Conservation (phyloP, 2,797 vertebrate species). For the Anguilla obscura region DNA sequence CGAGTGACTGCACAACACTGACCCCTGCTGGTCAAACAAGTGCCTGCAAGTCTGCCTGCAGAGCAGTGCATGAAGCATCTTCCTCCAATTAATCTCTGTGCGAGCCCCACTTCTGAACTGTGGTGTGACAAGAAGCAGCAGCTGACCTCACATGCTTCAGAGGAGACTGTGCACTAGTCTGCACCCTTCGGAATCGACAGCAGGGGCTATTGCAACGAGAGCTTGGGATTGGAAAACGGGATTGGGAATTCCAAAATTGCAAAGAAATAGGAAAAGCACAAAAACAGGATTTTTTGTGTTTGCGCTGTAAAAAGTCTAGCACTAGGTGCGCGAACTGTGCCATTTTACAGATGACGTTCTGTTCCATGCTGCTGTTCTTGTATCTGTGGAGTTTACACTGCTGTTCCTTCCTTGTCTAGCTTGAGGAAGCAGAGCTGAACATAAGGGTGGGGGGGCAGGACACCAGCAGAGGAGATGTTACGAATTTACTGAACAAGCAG, state of each 20-base stretch:
- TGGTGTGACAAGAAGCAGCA: too few relatives aligned
- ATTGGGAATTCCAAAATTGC: neutral
- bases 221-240: neutral
- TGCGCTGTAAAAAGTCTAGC: neutral
- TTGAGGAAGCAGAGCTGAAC: slow-evolving; percentile 36
- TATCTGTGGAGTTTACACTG: neutral
- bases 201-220: neutral
- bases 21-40: too few relatives aligned
- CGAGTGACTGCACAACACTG: too few relatives aligned
- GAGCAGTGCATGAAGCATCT: too few relatives aligned
- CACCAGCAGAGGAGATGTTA: neutral
- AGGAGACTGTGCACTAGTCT: neutral
- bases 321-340: neutral
- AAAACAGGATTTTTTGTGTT: neutral
- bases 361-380: neutral
- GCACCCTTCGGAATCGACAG: neutral
- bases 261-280: neutral
- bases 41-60: too few relatives aligned
- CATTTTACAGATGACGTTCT: neutral
- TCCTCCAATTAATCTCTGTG: too few relatives aligned
- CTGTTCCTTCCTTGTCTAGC: slow-evolving; percentile 32
- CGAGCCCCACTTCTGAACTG: too few relatives aligned
- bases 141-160: too few relatives aligned
- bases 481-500: neutral
- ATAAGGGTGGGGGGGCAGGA: slow-evolving; percentile 5